Conservation (phyloP, 2,888 invertebrate genomes). For the Agapostemon virescens region DNA sequence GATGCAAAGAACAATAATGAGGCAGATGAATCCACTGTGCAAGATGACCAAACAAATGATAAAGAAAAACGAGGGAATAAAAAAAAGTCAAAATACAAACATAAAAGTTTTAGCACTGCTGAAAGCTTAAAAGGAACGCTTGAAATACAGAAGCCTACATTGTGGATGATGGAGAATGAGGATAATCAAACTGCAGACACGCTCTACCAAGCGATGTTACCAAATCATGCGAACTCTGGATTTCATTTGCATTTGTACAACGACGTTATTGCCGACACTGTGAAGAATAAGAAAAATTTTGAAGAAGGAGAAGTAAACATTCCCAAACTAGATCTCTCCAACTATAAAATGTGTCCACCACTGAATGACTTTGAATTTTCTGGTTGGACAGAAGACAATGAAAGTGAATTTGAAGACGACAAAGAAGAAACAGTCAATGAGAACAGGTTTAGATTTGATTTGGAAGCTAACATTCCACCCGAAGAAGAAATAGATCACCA, state of each 20-base stretch:
- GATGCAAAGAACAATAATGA: constrained; percentile 34
- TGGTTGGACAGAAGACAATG: constrained; percentile 83
- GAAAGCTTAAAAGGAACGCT: constrained; percentile 65
- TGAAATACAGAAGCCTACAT: constrained; percentile 61
- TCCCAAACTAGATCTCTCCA: constrained; percentile 68
- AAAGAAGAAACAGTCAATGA: constrained; percentile 30
- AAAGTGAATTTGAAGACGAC: constrained; percentile 69
- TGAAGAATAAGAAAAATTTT: constrained; percentile 25
- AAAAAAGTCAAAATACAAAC: constrained; percentile 48
- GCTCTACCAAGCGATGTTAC: constrained; percentile 69
- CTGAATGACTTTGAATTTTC: constrained; percentile 84
- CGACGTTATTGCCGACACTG: constrained; percentile 69
- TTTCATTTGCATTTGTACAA: constrained; percentile 65
- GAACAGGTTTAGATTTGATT: constrained; percentile 70
- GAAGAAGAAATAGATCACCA: constrained; percentile 42
- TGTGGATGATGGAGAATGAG: constrained; percentile 60
- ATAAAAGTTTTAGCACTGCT: constrained; percentile 55
- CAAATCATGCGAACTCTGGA: constrained; percentile 63
- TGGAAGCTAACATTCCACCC: constrained; percentile 71
- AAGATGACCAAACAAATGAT: not conserved
- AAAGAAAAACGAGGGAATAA: constrained; percentile 49
- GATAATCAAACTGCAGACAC: constrained; percentile 71
- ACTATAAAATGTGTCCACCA: constrained; percentile 83
- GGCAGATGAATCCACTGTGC: constrained; percentile 21
- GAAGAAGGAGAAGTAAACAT: constrained; percentile 32